phyloP scores from a whole-genome alignment of 2,888 invertebrate genomes.

The Ferrisia virgata region DNA sequence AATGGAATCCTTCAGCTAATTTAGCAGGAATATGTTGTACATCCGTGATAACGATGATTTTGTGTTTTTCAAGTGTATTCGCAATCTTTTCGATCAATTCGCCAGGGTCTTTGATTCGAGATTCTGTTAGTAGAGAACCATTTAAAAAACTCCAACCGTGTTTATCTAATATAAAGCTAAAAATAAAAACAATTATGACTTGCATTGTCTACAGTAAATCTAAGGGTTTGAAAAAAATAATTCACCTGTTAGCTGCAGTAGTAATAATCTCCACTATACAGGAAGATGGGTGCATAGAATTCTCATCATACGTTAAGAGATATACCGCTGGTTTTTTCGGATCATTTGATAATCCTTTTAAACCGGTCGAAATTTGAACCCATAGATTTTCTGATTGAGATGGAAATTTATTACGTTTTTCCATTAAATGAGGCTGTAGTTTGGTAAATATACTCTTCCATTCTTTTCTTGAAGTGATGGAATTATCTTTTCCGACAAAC shows the following conservation, averaged over 20 bases:
- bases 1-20: conserved; percentile 23
- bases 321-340: conserved; percentile 21
- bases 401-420: neutral
- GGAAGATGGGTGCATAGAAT: neutral
- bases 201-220: neutral
- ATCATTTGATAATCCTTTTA: neutral
- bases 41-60: conserved; percentile 8
- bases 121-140: neutral
- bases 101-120: conserved; percentile 5
- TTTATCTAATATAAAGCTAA: neutral
- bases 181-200: neutral
- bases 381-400: neutral
- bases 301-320: neutral
- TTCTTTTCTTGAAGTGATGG: neutral
- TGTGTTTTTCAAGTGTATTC: neutral
- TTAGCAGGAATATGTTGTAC: conserved; percentile 19
- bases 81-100: neutral
- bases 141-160: neutral
- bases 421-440: neutral
- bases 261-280: conserved; percentile 30
- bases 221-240: neutral
- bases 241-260: conserved; percentile 10
- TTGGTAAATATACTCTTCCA: neutral
- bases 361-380: neutral
- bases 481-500: neutral